Conservation (phyloP, 1,140 invertebrate genomes). For the Thaumatotibia leucotreta region DNA sequence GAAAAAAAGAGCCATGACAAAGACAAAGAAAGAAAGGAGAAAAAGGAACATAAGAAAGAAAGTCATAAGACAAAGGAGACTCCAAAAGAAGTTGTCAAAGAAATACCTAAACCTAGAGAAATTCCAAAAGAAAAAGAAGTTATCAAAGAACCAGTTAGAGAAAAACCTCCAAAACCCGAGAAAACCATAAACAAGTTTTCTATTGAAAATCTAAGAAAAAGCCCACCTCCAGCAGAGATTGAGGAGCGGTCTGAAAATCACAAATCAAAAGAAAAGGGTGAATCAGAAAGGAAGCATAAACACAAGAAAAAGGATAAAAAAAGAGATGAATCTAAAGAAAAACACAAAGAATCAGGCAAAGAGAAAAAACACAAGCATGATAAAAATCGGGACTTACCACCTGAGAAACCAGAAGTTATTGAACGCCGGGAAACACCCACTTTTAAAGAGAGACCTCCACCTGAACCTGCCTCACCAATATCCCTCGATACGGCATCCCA, state of each 20-base stretch:
- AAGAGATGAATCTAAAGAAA: conserved; percentile 73
- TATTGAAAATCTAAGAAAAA: conserved; percentile 70
- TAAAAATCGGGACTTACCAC: conserved; percentile 68
- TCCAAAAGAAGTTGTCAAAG: conserved; percentile 69
- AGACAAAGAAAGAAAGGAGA: conserved; percentile 75
- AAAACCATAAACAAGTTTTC: conserved; percentile 67
- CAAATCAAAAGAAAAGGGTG: conserved; percentile 69
- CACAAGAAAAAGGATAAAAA: conserved; percentile 77
- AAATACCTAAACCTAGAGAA: conserved; percentile 64
- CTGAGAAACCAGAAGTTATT: conserved; percentile 63
- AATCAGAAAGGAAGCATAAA: conserved; percentile 72
- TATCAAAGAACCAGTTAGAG: conserved; percentile 63
- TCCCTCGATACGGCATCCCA: conserved; percentile 73
- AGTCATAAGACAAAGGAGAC: conserved; percentile 70
- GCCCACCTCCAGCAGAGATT: conserved; percentile 52
- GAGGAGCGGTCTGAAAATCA: conserved; percentile 55
- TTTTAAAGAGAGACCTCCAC: conserved; percentile 57
- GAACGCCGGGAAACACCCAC: conserved; percentile 58
- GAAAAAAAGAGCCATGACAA: conserved; percentile 75
- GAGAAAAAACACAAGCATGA: conserved; percentile 80
- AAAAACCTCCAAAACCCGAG: conserved; percentile 62
- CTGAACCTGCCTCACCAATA: conserved; percentile 67
- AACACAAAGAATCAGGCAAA: conserved; percentile 75
- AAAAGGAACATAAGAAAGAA: conserved; percentile 76
- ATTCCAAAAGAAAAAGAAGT: conserved; percentile 60